A percentile compares a stretch with the other conserved stretches of the same genome.
Evolutionary conservation across 1,140 invertebrate genomes (phyloP).

Genomic region (Hylaeus anthracinus): DNA sequence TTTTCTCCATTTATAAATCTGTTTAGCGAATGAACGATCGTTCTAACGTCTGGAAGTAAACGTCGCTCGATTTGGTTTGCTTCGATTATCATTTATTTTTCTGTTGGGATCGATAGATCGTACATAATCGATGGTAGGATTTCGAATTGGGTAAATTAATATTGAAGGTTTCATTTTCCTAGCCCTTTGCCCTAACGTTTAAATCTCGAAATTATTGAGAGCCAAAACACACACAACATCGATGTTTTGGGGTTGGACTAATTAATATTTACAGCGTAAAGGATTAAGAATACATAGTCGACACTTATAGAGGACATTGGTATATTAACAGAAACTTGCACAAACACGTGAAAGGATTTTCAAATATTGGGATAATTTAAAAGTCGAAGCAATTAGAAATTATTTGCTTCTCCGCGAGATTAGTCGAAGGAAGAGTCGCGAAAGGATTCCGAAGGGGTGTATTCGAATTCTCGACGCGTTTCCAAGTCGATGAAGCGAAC

Average conservation of each 20-base stretch:
- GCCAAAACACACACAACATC: background rate
- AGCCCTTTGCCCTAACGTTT: too few species aligned
- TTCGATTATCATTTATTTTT: constrained; percentile 2
- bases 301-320: background rate
- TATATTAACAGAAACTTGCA: constrained; percentile 8
- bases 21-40: background rate
- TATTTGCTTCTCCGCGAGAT: too few species aligned
- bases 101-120: too few species aligned
- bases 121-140: too few species aligned
- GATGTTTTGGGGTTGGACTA: background rate
- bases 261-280: background rate
- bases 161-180: too few species aligned
- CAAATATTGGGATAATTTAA: background rate
- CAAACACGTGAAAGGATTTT: background rate
- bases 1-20: background rate
- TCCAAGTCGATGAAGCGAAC: constrained; percentile 32
- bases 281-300: background rate
- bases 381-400: background rate
- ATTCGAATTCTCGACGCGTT: background rate
- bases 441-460: too few species aligned
- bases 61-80: background rate
- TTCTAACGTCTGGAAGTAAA: background rate
- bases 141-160: too few species aligned
- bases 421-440: too few species aligned
- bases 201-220: background rate